Percentiles rank a stretch among this genome's conserved stretches.
Evolutionary conservation across 2,113 vertebrate species (phyloP).

Genomic region (Oceanites oceanicus): DNA sequence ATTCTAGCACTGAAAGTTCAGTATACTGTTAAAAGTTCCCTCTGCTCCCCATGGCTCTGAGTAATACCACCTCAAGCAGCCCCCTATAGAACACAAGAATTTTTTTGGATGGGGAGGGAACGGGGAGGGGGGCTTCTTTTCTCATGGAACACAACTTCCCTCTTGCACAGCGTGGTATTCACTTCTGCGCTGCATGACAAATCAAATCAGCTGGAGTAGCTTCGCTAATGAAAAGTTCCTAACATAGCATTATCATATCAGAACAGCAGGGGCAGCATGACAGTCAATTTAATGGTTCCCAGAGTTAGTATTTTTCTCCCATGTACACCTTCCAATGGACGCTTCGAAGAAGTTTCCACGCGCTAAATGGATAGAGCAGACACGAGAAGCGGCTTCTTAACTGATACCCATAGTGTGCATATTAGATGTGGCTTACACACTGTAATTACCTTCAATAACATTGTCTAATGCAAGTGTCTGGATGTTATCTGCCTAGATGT

Average conservation of each 20-base stretch:
- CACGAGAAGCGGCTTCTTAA: background rate
- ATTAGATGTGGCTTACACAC: no score
- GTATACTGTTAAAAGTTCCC: background rate
- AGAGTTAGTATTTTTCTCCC: background rate
- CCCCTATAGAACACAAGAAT: accelerated
- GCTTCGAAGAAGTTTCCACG: background rate
- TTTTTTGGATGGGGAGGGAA: background rate
- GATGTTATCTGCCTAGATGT: background rate
- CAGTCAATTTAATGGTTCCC: background rate
- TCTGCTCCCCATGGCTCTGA: background rate
- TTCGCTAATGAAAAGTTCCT: background rate
- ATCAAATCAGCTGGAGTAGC: background rate
- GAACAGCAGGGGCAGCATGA: background rate
- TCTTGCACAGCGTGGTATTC: background rate
- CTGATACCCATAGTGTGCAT: accelerated
- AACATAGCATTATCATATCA: no score
- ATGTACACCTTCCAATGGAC: background rate
- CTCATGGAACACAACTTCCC: background rate
- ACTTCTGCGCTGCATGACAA: background rate
- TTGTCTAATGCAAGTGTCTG: background rate
- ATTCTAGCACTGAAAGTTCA: background rate
- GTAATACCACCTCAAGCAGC: accelerated
- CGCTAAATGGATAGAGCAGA: background rate
- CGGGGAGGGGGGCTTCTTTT: no score
- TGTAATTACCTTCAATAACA: background rate